Evolutionary conservation across 1,140 invertebrate species (phyloP).

Genomic region (Dendroctonus valens): DNA sequence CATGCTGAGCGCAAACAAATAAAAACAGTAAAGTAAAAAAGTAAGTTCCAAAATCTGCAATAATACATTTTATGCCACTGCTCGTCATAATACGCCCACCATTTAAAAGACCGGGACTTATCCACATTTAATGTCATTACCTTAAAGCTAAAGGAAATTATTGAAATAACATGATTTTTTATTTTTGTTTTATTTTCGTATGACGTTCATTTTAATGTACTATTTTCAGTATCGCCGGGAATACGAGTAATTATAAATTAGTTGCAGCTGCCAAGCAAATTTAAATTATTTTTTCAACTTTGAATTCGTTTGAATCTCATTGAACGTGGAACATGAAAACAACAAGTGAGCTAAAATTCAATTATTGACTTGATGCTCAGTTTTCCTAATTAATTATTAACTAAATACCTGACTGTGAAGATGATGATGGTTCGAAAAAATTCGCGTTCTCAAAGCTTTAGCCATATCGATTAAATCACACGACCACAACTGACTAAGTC

Average conservation of each 20-base stretch:
- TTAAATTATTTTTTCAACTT: background rate
- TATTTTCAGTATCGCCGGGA: background rate
- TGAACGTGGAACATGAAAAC: background rate
- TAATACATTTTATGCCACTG: too few relatives aligned
- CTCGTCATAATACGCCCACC: too few relatives aligned
- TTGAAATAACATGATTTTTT: too few relatives aligned
- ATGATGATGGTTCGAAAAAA: slow-evolving; percentile 15
- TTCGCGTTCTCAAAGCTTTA: slow-evolving; percentile 3
- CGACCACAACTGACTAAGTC: background rate
- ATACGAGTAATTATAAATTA: background rate
- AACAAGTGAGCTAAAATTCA: background rate
- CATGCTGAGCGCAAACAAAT: too few relatives aligned
- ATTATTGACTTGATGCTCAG: background rate
- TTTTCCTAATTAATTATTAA: background rate
- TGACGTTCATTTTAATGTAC: too few relatives aligned
- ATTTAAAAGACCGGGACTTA: too few relatives aligned
- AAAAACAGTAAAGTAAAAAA: too few relatives aligned
- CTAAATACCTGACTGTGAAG: slow-evolving; percentile 14
- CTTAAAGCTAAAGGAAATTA: too few relatives aligned
- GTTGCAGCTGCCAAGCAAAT: background rate
- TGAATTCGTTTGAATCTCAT: too few relatives aligned
- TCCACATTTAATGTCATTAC: too few relatives aligned
- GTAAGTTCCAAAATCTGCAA: too few relatives aligned
- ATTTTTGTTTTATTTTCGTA: too few relatives aligned
- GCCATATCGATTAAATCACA: slow-evolving; percentile 5